Evolutionary conservation across 2,113 vertebrate genomes (phyloP), one percentile per base, ranked within the genome.

Genomic region (Rhinichthys klamathensis): DNA sequence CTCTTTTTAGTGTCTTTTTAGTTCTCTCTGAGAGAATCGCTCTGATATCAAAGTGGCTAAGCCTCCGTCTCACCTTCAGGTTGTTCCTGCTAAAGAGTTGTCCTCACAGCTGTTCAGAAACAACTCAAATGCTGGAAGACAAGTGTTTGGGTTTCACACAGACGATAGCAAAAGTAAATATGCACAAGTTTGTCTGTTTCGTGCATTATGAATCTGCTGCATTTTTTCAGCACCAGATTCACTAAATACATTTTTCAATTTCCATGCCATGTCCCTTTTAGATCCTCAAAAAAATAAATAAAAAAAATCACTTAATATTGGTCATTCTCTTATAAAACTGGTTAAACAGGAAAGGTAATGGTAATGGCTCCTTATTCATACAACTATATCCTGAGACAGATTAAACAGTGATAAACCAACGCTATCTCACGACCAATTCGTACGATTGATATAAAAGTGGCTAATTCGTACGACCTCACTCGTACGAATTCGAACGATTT

Each of bases 1-100:
- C 90, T 87, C 77, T 86, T 89, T 81, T 89, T 88, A 63, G 65
- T 88, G 78, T 89, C 87, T 89, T 89, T 90, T 89, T 86, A 86
- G 87, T 84, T 89, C n/a, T 80, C 60, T 61, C 63, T 80, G 56
- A 46, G 65, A 86, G 67, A 89, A 89, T 90, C 82, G 74, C 80
- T 86, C 75, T 69, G 65, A 82, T 84, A 89, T 90, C 82, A 83
- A 89, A 90, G 89, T 87, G 23, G 16, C 80, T 38, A 61, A 87
- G 73, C 63, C 80, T 87, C 54, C 70, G 56, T 74, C 78, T 85
- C 65, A 67, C 18, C 69, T n/a, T 81, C 25, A 65, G 79, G 56
- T 30, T 27, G 51, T 67, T 78, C 74, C 35, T 67, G 60, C 61
- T 69, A 70, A 73, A 85, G 86, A 85, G 81, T 49, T 35, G 63